A percentile compares a stretch with the other conserved stretches of the same genome.
These are phyloP conservation scores for Progne subis DNA, from an alignment of 2,113 vertebrate genomes.

Conservation along the genomic window DNA sequence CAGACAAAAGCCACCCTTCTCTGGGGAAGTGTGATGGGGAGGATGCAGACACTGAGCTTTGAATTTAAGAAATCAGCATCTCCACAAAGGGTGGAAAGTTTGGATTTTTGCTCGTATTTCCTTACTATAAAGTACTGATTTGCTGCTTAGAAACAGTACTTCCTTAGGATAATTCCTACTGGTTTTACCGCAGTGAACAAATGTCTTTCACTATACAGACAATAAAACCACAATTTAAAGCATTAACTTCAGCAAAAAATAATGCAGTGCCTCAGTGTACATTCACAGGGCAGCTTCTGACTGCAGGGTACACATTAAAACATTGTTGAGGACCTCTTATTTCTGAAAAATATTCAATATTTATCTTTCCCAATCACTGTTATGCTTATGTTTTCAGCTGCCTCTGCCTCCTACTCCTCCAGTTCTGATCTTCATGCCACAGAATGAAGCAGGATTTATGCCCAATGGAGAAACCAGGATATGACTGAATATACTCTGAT, in stretches of 20 bases:
- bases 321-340: background rate
- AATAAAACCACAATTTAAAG: background rate
- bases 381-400: background rate
- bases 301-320: background rate
- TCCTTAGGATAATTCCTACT: background rate
- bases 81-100: background rate
- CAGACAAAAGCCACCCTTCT: background rate
- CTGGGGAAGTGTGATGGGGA: accelerated
- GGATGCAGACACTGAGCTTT: background rate
- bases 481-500: background rate
- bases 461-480: background rate
- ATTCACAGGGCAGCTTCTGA: background rate
- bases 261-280: background rate
- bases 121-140: background rate
- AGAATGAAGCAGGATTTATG: background rate
- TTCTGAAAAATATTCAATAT: background rate
- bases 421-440: accelerated
- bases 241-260: background rate
- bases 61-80: background rate
- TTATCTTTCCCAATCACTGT: background rate
- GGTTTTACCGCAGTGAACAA: background rate
- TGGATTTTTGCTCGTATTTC: background rate
- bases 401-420: background rate
- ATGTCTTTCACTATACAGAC: background rate
- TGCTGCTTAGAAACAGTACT: background rate